These are phyloP conservation scores for Rhizoglyphus robini DNA, from an alignment of 1,140 invertebrate genomes.

Conservation along the genomic window DNA sequence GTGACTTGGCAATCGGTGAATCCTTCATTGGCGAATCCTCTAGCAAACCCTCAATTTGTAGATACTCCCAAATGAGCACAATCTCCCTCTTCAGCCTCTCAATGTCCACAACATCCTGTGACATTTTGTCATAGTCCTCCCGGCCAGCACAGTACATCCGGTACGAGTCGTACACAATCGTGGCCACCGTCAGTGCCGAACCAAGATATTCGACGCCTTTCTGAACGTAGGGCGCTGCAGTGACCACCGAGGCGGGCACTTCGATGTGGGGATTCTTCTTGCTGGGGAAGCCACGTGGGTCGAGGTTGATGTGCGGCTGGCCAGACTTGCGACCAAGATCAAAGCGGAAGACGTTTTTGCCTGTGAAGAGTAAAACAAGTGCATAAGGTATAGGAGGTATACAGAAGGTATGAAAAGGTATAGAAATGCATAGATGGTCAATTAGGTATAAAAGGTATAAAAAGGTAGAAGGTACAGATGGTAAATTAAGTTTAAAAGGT, in stretches of 20 bases:
- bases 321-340: neutral
- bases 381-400: too few species aligned
- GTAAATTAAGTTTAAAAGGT: too few species aligned
- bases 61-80: too few species aligned
- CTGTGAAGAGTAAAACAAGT: too few species aligned
- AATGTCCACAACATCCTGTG: neutral
- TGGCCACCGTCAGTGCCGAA: neutral
- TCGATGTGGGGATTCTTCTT: neutral
- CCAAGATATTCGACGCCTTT: neutral
- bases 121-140: neutral
- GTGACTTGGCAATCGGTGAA: neutral
- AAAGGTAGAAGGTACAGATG: too few species aligned
- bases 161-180: neutral
- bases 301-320: conserved; percentile 4
- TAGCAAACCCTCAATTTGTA: too few species aligned
- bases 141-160: neutral
- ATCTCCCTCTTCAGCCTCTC: neutral
- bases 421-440: too few species aligned
- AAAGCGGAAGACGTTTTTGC: neutral
- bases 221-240: neutral
- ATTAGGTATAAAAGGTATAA: too few species aligned
- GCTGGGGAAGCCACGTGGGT: neutral
- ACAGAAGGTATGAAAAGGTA: neutral
- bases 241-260: neutral
- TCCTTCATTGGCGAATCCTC: neutral